Evolutionary conservation across 2,797 vertebrate genomes (phyloP).

Genomic region (Sebastes iracundus): DNA sequence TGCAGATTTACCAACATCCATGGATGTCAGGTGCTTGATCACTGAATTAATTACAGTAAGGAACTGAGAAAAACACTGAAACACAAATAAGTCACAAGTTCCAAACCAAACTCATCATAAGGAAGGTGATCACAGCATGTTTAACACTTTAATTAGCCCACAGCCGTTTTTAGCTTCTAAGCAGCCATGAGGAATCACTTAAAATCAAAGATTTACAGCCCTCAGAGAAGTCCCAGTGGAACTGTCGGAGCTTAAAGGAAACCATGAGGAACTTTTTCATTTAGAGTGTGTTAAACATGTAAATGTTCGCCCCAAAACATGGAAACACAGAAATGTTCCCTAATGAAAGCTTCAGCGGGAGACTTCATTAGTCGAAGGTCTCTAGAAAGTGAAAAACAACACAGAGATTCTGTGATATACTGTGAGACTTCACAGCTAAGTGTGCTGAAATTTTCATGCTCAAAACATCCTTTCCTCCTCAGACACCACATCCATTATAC

Average conservation of each 20-base stretch:
- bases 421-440: constrained; percentile 25
- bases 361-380: constrained; percentile 63
- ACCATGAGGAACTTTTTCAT: constrained; percentile 42
- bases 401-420: constrained; percentile 9
- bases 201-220: constrained; percentile 47
- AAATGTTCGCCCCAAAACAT: constrained; percentile 52
- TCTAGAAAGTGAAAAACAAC: constrained; percentile 58
- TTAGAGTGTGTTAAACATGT: constrained; percentile 56
- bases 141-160: constrained; percentile 49
- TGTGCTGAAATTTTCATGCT: constrained; percentile 24
- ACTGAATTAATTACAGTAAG: background rate
- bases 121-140: constrained; percentile 38
- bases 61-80: constrained; percentile 1
- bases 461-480: constrained; percentile 16
- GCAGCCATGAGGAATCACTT: constrained; percentile 18
- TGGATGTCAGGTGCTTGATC: background rate
- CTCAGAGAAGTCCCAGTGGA: constrained; percentile 29
- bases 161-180: constrained; percentile 31
- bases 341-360: constrained; percentile 61
- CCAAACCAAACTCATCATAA: background rate
- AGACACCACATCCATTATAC: constrained; percentile 30
- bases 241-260: constrained; percentile 27
- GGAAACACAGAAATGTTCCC: constrained; percentile 49
- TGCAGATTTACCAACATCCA: background rate
- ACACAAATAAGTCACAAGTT: constrained; percentile 3